Base-by-base conservation (phyloP, 2,888 invertebrate species). In the Diaperis boleti region DNA sequence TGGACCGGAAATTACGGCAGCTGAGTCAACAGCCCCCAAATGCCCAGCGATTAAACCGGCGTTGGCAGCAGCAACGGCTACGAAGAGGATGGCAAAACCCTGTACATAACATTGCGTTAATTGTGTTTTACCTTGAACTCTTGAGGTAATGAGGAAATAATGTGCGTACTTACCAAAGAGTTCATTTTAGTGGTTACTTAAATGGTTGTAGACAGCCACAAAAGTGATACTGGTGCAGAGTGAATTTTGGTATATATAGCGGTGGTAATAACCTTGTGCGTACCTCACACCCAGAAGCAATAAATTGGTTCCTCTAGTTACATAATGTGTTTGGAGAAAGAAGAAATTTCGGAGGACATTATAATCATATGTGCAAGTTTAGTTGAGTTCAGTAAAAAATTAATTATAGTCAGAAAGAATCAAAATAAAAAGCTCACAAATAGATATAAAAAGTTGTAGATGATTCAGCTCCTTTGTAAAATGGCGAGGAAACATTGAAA, bases 181-280 rank as follows among this genome's bases (percentile, higher is more conserved):
- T 64, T 64, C 64, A 64, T 64, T 33, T 17, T 61, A 54, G 10
- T 42, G n/a, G 33, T 44, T 55, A 44, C 42, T 55, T 55, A 31
- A 31, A 11, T 55, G 55, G 15, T 55, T 55, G 55, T n/a, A 15
- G 42, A 42, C 10, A 61, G 44, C 44, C 31, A 49, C 39, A 67
- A 65, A 67, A 67, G 61, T 67, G 65, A 62, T 66, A 68, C 57
- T 65, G 52, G 47, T 45, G 66, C 60, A 62, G 61, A 44, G 39
- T 69, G n/a, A n/a, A n/a, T n/a, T n/a, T n/a, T n/a, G n/a, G n/a
- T n/a, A n/a, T n/a, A n/a, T n/a, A n/a, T n/a, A 64, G 61, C 62
- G 66, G 66, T 64, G 68, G 54, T 67, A 68, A 67, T 73, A 73
- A 73, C 74, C 74, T 74, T 74, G 74, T 71, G 72, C 73, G n/a